Conservation (phyloP, 2,888 invertebrate genomes). For the Pollenia angustigena region DNA sequence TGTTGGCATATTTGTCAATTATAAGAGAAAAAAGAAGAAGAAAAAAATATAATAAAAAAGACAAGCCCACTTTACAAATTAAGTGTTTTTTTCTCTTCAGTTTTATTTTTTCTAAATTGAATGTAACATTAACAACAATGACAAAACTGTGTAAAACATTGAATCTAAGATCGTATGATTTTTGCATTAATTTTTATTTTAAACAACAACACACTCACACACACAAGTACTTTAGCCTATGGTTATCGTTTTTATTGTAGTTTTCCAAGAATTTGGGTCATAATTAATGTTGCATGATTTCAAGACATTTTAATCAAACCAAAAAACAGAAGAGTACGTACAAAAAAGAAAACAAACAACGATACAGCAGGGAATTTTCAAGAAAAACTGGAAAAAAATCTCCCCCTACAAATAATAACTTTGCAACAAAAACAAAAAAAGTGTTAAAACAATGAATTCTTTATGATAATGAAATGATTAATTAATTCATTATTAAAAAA, state of each 20-base stretch:
- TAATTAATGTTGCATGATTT: constrained; percentile 84
- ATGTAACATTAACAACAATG: constrained; percentile 60
- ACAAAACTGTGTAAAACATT: constrained; percentile 56
- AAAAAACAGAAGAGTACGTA: background rate
- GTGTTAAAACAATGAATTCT: constrained; percentile 71
- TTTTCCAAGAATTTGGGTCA: constrained; percentile 84
- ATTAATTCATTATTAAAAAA: constrained; percentile 54
- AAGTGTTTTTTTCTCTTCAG: constrained; percentile 22
- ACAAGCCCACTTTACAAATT: constrained; percentile 71
- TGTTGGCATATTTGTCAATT: constrained; percentile 73
- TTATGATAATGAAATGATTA: constrained; percentile 68
- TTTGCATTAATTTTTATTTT: constrained; percentile 46
- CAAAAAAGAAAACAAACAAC: constrained; percentile 23
- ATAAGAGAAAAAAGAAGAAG: constrained; percentile 20
- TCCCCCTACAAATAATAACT: constrained; percentile 32
- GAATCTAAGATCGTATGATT: constrained; percentile 69
- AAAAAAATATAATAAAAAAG: constrained; percentile 41
- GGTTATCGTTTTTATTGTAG: constrained; percentile 71
- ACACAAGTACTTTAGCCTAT: constrained; percentile 34
- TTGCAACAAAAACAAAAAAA: constrained; percentile 25
- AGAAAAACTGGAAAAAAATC: constrained; percentile 36
- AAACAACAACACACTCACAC: background rate
- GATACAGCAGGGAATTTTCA: constrained; percentile 34
- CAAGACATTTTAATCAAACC: constrained; percentile 75
- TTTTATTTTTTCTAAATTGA: constrained; percentile 55